A percentile compares a stretch with the other conserved stretches of the same genome.
Evolutionary conservation across 2,888 invertebrate genomes (phyloP).

Genomic region (Trachelus tabidus): DNA sequence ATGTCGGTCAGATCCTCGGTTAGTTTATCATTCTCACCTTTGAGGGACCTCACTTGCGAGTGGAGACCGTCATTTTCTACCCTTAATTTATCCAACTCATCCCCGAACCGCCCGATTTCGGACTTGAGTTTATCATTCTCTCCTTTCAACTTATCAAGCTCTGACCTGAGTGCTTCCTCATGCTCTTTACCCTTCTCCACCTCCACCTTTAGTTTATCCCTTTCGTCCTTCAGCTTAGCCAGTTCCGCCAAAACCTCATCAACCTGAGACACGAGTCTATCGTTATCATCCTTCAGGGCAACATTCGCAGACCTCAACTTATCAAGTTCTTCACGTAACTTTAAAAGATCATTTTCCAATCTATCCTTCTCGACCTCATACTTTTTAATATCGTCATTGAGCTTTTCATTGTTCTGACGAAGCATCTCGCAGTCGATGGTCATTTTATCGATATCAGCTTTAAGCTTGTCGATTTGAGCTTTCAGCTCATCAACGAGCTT

Average conservation of each 20-base stretch:
- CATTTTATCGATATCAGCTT: slow-evolving; percentile 30
- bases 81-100: slow-evolving; percentile 13
- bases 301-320: slow-evolving; percentile 26
- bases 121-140: slow-evolving; percentile 22
- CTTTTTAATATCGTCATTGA: slow-evolving; percentile 29
- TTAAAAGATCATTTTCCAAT: slow-evolving; percentile 28
- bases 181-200: slow-evolving; percentile 34
- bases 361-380: slow-evolving; percentile 31
- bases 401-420: slow-evolving; percentile 23
- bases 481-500: slow-evolving; percentile 32
- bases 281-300: slow-evolving; percentile 12
- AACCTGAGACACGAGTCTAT: slow-evolving; percentile 21
- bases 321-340: slow-evolving; percentile 20
- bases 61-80: slow-evolving; percentile 27
- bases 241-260: slow-evolving; percentile 14
- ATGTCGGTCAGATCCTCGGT: slow-evolving; percentile 1
- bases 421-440: slow-evolving; percentile 29
- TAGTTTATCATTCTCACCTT: slow-evolving; percentile 31
- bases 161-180: slow-evolving; percentile 20
- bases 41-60: slow-evolving; percentile 18
- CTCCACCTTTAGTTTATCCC: slow-evolving; percentile 30
- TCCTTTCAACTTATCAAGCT: slow-evolving; percentile 22
- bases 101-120: slow-evolving; percentile 14
- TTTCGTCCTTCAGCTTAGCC: slow-evolving; percentile 18
- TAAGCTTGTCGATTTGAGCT: slow-evolving; percentile 31